These are phyloP conservation scores for Baryphthengus martii DNA, from an alignment of 2,113 vertebrate species.

Conservation along the genomic window DNA sequence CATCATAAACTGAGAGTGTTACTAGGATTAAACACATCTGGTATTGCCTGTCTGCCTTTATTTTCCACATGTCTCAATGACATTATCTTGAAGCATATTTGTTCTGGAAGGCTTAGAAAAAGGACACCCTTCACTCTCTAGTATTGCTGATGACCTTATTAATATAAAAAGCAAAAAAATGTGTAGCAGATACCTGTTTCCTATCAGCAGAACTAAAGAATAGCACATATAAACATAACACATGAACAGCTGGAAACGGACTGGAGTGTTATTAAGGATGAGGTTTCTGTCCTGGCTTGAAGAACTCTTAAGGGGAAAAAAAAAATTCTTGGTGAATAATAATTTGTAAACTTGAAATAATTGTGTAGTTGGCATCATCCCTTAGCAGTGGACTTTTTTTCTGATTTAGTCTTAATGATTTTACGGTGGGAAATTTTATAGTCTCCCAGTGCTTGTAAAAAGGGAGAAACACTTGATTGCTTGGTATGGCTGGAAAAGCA, in stretches of 20 bases:
- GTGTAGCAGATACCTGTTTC: neutral
- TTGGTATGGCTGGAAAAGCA: neutral
- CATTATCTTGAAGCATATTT: neutral
- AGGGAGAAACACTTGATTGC: neutral
- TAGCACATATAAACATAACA: neutral
- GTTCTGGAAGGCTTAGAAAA: neutral
- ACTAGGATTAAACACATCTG: neutral
- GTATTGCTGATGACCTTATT: neutral
- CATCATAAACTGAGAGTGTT: neutral
- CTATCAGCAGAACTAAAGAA: neutral
- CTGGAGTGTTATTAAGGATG: neutral
- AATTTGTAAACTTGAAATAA: neutral
- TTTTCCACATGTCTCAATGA: neutral
- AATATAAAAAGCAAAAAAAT: neutral
- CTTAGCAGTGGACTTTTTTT: neutral
- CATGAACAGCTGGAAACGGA: neutral
- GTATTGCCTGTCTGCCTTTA: neutral
- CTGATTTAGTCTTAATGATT: neutral
- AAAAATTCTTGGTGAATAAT: neutral
- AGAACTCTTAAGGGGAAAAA: neutral
- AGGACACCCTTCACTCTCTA: neutral
- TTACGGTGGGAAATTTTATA: neutral
- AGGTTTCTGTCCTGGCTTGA: neutral
- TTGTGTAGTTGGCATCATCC: neutral
- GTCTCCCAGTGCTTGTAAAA: neutral